Percentiles rank a stretch among this genome's conserved stretches.
Conservation (phyloP, 2,113 vertebrate genomes). For the Nematolebias whitei region DNA sequence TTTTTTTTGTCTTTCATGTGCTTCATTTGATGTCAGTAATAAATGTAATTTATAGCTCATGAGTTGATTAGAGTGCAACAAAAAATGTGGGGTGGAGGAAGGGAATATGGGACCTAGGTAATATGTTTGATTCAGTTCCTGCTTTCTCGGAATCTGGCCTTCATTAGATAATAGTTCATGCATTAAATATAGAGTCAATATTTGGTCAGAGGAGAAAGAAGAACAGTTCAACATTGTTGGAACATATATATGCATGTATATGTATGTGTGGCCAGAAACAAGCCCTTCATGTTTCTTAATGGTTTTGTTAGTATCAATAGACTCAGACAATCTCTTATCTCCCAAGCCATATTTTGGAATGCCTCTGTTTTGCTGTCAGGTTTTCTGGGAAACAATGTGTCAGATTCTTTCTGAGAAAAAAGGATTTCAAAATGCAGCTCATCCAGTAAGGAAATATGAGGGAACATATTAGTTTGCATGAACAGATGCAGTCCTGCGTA, state of each 20-base stretch:
- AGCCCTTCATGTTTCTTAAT: constrained; percentile 7
- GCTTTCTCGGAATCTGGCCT: constrained; percentile 67
- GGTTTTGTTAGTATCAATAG: constrained; percentile 8
- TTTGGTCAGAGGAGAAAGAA: constrained; percentile 30
- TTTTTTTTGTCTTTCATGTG: constrained; percentile 10
- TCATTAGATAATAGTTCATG: constrained; percentile 71
- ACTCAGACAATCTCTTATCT: constrained; percentile 36
- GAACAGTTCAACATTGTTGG: constrained; percentile 30
- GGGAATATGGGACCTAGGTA: constrained; percentile 57
- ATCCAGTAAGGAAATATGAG: constrained; percentile 33
- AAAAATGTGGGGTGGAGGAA: constrained; percentile 68
- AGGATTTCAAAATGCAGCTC: constrained; percentile 19
- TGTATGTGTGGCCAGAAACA: constrained; percentile 36
- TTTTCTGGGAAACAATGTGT: constrained; percentile 49
- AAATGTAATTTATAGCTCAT: constrained; percentile 77
- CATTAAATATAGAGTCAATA: constrained; percentile 49
- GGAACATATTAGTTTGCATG: constrained; percentile 22
- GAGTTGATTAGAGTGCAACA: constrained; percentile 72
- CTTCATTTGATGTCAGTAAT: constrained; percentile 63
- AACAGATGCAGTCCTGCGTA: constrained; percentile 15
- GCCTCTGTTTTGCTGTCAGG: constrained; percentile 18
- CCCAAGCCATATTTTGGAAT: constrained; percentile 40
- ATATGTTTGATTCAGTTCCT: constrained; percentile 64
- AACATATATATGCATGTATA: no score
- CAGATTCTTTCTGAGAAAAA: constrained; percentile 40